phyloP scores from a whole-genome alignment of 2,888 invertebrate genomes.

The Trichogramma evanescens region DNA sequence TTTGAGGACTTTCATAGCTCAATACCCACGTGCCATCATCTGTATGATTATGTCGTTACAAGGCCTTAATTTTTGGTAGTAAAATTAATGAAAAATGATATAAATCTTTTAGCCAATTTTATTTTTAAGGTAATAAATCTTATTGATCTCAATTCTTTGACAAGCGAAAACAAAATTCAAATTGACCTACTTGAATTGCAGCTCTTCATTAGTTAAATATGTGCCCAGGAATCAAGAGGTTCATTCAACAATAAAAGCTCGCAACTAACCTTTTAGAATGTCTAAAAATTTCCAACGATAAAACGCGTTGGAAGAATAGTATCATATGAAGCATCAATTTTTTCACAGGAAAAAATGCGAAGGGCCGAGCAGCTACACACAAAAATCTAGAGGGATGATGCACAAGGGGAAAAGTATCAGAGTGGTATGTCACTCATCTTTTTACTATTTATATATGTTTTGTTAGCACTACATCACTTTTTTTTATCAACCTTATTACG shows the following conservation, averaged over 20 bases:
- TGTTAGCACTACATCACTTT: too few species aligned
- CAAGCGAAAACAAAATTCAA: too few species aligned
- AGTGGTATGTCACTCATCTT: slow-evolving; percentile 33
- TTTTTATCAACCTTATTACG: too few species aligned
- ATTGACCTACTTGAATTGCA: too few species aligned
- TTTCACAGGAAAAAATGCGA: background rate
- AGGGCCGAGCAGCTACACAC: slow-evolving; percentile 1
- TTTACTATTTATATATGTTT: background rate
- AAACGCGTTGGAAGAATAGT: too few species aligned
- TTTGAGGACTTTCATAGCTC: slow-evolving; percentile 15
- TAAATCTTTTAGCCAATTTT: slow-evolving; percentile 6
- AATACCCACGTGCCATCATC: slow-evolving; percentile 20
- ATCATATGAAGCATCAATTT: too few species aligned
- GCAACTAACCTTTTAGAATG: too few species aligned
- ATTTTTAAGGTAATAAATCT: background rate
- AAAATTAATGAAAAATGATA: slow-evolving; percentile 16
- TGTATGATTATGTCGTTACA: slow-evolving; percentile 22
- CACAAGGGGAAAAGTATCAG: slow-evolving; percentile 42
- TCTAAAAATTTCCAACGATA: too few species aligned
- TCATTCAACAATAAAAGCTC: too few species aligned
- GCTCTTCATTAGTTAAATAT: too few species aligned
- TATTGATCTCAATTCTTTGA: too few species aligned
- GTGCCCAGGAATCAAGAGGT: too few species aligned
- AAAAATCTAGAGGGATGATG: slow-evolving; percentile 36
- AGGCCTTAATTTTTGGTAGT: slow-evolving; percentile 15